phyloP scores from a whole-genome alignment of 2,797 vertebrate species.

The Mastacembelus armatus region DNA sequence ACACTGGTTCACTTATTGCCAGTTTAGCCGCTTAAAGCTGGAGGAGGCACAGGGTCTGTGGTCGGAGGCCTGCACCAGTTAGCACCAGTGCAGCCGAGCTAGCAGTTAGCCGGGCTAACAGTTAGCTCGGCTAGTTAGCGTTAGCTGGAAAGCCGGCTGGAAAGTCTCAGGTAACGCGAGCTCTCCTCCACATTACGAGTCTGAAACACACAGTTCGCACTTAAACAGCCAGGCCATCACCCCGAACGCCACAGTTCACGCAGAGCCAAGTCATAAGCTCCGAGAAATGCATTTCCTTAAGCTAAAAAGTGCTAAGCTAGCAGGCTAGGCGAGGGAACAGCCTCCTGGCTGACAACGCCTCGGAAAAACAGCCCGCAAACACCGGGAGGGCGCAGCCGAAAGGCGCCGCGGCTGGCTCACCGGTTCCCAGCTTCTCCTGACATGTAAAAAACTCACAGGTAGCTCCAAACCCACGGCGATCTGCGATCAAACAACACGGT shows the following conservation, averaged over 20 bases:
- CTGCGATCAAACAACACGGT: constrained; percentile 67
- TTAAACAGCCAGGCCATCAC: background rate
- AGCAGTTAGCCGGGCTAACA: constrained; percentile 44
- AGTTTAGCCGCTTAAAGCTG: constrained; percentile 32
- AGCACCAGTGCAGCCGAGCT: constrained; percentile 56
- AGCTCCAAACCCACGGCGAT: constrained; percentile 41
- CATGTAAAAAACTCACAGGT: constrained; percentile 3
- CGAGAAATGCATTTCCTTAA: constrained; percentile 61
- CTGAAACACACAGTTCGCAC: background rate
- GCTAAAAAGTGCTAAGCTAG: constrained; percentile 79
- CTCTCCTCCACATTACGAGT: background rate
- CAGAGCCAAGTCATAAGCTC: background rate
- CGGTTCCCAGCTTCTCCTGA: constrained; percentile 7
- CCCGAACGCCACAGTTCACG: too few species aligned
- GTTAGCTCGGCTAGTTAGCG: constrained; percentile 65
- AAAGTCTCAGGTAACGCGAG: constrained; percentile 69
- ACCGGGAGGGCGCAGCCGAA: constrained; percentile 19
- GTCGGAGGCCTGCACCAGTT: constrained; percentile 68
- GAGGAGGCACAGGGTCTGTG: constrained; percentile 51
- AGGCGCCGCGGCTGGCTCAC: constrained; percentile 17
- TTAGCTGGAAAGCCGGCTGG: constrained; percentile 80
- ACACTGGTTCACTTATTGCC: background rate
- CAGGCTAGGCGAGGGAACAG: constrained; percentile 76
- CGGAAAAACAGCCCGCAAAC: constrained; percentile 73
- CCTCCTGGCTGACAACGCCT: constrained; percentile 83